Base-by-base conservation (phyloP, 2,888 invertebrate genomes). In the Cremastinae sp. region DNA sequence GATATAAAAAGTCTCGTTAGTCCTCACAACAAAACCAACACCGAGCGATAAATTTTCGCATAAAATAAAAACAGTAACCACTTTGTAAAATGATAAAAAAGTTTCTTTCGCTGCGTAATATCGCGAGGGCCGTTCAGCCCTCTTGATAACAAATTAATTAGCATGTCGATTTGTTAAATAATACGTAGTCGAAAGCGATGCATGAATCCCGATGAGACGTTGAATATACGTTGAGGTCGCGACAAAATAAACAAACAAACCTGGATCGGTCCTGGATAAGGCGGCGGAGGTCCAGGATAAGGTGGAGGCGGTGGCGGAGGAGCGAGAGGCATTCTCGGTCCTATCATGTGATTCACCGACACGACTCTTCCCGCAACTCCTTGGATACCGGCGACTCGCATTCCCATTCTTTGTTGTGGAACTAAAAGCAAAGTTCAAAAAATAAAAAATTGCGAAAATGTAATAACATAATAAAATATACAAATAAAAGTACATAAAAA, bases 281-380 rank as follows among this genome's bases (percentile, higher is more conserved):
- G 93, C 12, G 94, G 93, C 4, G 94, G 94, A 56, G 94, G 94
- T 18, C 94, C 93, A 89, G 93, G 93, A 71, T 94, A 94, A 35
- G 95, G 95, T 65, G 95, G 95, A 1, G 95, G 95, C 28, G 94
- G 93, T 8, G 94, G 92, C 0, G 91, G 91, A 22, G 90, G 89
- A 3, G 87, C 88, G 35, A 89, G 81, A 1, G 90, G 88, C 88
- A 90, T 87, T 77, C 90, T 86, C 10, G 90, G 88, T 7, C 88
- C 88, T 69, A 88, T 84, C 88, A 89, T 89, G 37, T 88, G 88
- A 79, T 88, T 86, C 0, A 88, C 88, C 4, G 88, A 84, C 1
- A 89, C 88, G 5, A 88, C 87, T 79, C 90, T 84, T 1, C 92
- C 90, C 1, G 89, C 84, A 51, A 90, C 88, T 61, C 90, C 90